phyloP scores from a whole-genome alignment of 2,888 invertebrate genomes.

The Ypsolopha scabrella region DNA sequence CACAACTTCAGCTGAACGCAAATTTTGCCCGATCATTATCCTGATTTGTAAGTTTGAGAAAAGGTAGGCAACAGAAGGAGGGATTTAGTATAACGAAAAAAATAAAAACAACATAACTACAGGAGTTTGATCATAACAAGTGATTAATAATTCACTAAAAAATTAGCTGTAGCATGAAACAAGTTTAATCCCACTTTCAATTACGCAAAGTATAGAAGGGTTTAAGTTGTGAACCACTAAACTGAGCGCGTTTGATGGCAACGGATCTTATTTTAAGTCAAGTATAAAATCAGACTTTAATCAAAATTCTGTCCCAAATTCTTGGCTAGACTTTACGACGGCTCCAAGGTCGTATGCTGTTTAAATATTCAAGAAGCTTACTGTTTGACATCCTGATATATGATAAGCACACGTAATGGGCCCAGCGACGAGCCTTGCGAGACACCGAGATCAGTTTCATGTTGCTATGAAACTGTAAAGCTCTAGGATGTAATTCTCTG shows the following conservation, averaged over 20 bases:
- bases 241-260: neutral
- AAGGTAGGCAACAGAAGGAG: too few relatives aligned
- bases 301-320: neutral
- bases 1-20: neutral
- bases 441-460: too few relatives aligned
- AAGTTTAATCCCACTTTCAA: neutral
- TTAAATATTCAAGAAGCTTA: neutral
- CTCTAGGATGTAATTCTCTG: too few relatives aligned
- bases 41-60: too few relatives aligned
- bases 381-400: neutral
- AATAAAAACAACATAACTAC: too few relatives aligned
- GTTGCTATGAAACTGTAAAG: too few relatives aligned
- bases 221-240: neutral
- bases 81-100: too few relatives aligned
- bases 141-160: too few relatives aligned
- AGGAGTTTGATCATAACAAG: too few relatives aligned
- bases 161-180: neutral
- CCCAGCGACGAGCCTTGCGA: too few relatives aligned
- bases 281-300: neutral
- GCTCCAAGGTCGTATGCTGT: neutral
- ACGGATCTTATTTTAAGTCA: neutral
- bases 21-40: neutral
- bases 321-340: neutral
- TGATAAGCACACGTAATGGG: too few relatives aligned
- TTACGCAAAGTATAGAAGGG: neutral